Base-by-base conservation (phyloP, 1,140 invertebrate species). In the Ectropis grisescens region DNA sequence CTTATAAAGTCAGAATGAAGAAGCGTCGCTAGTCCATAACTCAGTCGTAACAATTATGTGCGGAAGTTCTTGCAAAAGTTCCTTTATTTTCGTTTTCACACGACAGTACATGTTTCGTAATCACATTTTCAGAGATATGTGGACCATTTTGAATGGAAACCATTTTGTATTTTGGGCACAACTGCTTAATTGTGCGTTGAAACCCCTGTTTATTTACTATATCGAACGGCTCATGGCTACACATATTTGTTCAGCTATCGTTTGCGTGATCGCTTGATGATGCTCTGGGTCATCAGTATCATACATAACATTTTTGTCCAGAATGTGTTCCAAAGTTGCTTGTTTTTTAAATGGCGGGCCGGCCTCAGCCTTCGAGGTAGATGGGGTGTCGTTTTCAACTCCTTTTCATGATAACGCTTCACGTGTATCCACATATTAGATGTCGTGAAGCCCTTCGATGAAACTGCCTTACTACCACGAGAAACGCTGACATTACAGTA, bases 221-320 rank as follows among this genome's bases (percentile, higher is more conserved):
- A 30, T 37, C 27, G 12, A 37, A 29, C 14, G 35, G 35, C 27
- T 37, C 35, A 37, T 37, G 22, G 29, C 35, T 29, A 33, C 11
- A 33, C 32, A 33, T 24, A 33, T 24, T 33, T 33, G 19, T 25
- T 33, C 32, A 25, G 32, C 19, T 12, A 33, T 33, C 13, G 11
- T 24, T 11, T 25, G 22, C 10, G 32, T 33, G 12, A 33, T 33
- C 10, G 7, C 11, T 24, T 24, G n/a, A n/a, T n/a, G n/a, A 12
- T 24, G 32, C 19, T n/a, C 22, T 8, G 22, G 19, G 11, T 33
- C 32, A 25, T 24, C 13, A 29, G 29, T 29, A 13, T 29, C 29
- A 29, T 29, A 29, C 29, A 13, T 29, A 29, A 13, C 10, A 15
- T n/a, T 13, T 13, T 29, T 29, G 11, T 29, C 13, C 29, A 15